Percentiles rank a stretch among this genome's conserved stretches.
Evolutionary conservation across 2,113 vertebrate genomes (phyloP).

Genomic region (Gopherus evgoodei): DNA sequence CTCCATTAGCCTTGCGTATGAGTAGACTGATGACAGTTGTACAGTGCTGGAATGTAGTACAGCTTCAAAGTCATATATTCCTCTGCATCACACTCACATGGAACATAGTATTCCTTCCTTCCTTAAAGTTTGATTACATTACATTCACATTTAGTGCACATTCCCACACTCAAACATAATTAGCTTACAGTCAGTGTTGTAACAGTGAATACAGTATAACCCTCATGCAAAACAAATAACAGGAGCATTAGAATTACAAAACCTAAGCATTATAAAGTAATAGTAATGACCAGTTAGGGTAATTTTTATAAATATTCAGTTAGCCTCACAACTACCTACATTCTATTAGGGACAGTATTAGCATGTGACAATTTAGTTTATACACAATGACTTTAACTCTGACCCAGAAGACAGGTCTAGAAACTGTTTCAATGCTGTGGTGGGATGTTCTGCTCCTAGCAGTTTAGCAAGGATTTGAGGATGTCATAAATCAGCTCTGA

Average conservation of each 20-base stretch:
- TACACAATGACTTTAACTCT: background rate
- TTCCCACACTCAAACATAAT: background rate
- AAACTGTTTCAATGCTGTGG: background rate
- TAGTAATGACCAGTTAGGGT: background rate
- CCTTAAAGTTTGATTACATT: background rate
- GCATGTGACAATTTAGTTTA: fast-evolving
- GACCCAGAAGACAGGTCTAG: background rate
- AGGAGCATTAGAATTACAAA: background rate
- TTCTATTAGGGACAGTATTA: background rate
- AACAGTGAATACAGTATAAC: background rate
- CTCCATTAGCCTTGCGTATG: fast-evolving
- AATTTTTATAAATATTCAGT: background rate
- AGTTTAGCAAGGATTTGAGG: background rate
- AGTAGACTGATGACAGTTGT: background rate
- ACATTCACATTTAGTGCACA: background rate
- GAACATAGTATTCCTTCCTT: background rate
- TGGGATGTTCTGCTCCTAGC: background rate
- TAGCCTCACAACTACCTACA: background rate
- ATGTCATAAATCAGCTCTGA: background rate
- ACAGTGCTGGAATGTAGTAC: fast-evolving
- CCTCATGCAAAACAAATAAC: background rate
- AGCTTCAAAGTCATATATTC: background rate
- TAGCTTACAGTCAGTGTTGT: background rate
- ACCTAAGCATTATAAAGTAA: background rate
- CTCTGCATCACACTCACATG: background rate